Percentiles rank a stretch among this genome's conserved stretches.
phyloP scores from a whole-genome alignment of 2,113 vertebrate species.

The Corydoras maculifer region DNA sequence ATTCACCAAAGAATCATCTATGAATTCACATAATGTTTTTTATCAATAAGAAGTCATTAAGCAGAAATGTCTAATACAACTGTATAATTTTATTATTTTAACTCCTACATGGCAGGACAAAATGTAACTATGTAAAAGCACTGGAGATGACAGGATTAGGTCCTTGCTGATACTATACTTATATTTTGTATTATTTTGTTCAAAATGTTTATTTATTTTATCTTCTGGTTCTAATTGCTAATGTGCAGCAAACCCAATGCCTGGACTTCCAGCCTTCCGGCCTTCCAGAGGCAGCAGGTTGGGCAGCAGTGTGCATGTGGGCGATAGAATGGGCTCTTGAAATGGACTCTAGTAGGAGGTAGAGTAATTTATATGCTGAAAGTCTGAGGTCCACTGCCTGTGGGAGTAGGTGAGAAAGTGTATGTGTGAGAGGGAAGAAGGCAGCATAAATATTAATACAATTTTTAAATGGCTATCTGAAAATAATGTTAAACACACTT shows the following conservation, averaged over 20 bases:
- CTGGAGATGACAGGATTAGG: neutral
- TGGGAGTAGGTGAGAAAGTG: slow-evolving; percentile 15
- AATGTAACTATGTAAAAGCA: neutral
- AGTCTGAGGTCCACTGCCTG: slow-evolving; percentile 21
- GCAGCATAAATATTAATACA: slow-evolving; percentile 3
- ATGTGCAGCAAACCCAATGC: slow-evolving; percentile 2
- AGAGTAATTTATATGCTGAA: slow-evolving; percentile 31
- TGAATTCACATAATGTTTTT: no score
- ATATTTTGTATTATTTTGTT: neutral
- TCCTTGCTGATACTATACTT: neutral
- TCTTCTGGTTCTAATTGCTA: neutral
- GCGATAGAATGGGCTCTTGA: slow-evolving; percentile 2
- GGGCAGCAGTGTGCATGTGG: slow-evolving; percentile 15
- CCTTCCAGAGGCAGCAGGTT: neutral
- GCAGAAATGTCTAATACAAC: no score
- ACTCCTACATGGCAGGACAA: no score
- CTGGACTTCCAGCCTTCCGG: neutral
- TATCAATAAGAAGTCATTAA: no score
- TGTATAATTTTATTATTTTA: no score
- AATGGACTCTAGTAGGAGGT: slow-evolving; percentile 33
- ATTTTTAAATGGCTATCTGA: slow-evolving; percentile 16
- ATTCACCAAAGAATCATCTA: no score
- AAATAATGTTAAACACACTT: slow-evolving; percentile 10
- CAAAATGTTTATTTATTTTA: slow-evolving; percentile 4
- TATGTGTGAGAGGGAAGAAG: neutral